Percentiles rank a stretch among this genome's conserved stretches.
Conservation (phyloP, 2,888 invertebrate species). For the Trichogramma dendrolimi region DNA sequence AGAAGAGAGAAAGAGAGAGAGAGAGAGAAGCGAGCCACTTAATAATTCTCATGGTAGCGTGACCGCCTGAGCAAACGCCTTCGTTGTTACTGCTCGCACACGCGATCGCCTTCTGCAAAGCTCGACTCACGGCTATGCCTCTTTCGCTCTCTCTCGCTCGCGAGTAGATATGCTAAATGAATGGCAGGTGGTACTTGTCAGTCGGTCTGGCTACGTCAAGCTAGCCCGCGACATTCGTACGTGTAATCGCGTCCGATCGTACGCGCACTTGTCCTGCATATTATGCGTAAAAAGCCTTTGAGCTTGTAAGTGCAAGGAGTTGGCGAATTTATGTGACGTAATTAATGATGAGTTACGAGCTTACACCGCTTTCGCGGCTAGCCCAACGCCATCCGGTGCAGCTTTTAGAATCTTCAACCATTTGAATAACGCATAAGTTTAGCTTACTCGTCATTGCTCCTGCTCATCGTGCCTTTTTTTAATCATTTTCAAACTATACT, state of each 20-base stretch:
- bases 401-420: too few relatives aligned
- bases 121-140: not conserved
- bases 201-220: conserved; percentile 8
- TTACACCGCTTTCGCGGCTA: not conserved
- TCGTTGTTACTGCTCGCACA: too few relatives aligned
- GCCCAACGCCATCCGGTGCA: conserved; percentile 7
- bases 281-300: conserved; percentile 16
- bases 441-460: not conserved
- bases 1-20: too few relatives aligned
- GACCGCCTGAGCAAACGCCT: too few relatives aligned
- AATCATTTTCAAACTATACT: not conserved
- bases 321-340: conserved; percentile 37
- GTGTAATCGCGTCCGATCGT: not conserved
- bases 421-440: not conserved
- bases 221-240: not conserved
- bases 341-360: conserved; percentile 41
- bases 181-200: conserved; percentile 15
- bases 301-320: conserved; percentile 20
- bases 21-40: too few relatives aligned
- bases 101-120: too few relatives aligned
- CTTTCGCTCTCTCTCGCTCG: not conserved
- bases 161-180: conserved; percentile 7
- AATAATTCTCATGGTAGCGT: too few relatives aligned
- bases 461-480: not conserved
- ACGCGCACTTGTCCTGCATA: not conserved